A percentile compares a stretch with the other conserved stretches of the same genome.
These are phyloP conservation scores for Ctenosaura bakeri DNA, from an alignment of 2,797 vertebrate species.

Conservation along the genomic window DNA sequence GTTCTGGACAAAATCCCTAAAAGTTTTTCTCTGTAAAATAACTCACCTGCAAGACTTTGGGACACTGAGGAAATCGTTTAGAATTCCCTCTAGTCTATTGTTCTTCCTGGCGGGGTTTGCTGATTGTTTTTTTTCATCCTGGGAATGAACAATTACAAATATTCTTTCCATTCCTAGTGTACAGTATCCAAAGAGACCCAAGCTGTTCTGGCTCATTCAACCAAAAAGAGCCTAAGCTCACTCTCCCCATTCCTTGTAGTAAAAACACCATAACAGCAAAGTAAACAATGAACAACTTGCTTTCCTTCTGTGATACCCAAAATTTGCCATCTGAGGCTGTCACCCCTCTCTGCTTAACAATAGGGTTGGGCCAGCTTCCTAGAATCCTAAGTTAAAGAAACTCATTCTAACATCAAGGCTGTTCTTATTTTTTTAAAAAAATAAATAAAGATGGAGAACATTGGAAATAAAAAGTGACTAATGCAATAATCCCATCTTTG, in stretches of 20 bases:
- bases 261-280: too few species aligned
- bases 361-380: not conserved
- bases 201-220: not conserved
- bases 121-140: too few species aligned
- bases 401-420: too few species aligned
- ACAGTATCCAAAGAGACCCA: not conserved
- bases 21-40: too few species aligned
- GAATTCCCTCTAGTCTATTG: too few species aligned
- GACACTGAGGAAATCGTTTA: too few species aligned
- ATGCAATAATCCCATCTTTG: not conserved
- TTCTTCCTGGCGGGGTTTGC: too few species aligned
- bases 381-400: not conserved
- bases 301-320: not conserved
- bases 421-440: not conserved
- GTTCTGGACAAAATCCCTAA: too few species aligned
- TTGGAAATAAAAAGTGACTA: slow-evolving; percentile 18
- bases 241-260: too few species aligned
- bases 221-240: too few species aligned
- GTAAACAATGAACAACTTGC: not conserved
- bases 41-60: too few species aligned
- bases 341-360: not conserved
- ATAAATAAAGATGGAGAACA: rapidly evolving
- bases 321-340: not conserved
- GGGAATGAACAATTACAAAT: too few species aligned
- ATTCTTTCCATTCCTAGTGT: not conserved